A percentile compares a stretch with the other conserved stretches of the same genome.
Conservation (phyloP, 2,113 vertebrate species). For the Gulo gulo region DNA sequence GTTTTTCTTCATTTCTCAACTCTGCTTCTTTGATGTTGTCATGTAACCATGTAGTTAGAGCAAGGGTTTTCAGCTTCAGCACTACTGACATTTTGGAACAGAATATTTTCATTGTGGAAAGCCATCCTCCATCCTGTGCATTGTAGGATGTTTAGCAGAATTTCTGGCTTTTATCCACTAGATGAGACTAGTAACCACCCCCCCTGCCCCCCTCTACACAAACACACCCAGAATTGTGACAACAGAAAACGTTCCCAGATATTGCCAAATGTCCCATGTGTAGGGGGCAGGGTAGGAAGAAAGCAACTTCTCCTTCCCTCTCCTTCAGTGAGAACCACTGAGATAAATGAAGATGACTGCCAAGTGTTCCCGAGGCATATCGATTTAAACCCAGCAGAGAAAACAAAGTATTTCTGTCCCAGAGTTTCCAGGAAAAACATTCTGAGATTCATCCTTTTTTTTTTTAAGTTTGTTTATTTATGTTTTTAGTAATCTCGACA, state of each 20-base stretch:
- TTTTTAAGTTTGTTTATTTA: not conserved
- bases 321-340: not conserved
- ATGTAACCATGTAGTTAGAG: not conserved
- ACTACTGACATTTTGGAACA: not conserved
- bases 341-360: not conserved
- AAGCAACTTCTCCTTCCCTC: not conserved
- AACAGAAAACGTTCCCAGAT: not conserved
- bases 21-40: not conserved
- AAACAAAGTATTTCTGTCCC: not conserved
- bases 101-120: not conserved
- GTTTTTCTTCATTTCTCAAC: not conserved
- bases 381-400: not conserved
- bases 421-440: not conserved
- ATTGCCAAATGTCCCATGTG: not conserved
- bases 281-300: no score
- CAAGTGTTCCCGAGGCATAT: not conserved
- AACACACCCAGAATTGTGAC: not conserved
- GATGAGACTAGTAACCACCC: not conserved
- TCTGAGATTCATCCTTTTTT: not conserved
- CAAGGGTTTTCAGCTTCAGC: not conserved
- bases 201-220: not conserved
- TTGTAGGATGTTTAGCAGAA: not conserved
- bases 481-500: not conserved
- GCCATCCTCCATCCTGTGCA: not conserved
- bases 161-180: not conserved